A percentile compares a stretch with the other conserved stretches of the same genome.
Evolutionary conservation across 2,888 invertebrate genomes (phyloP).

Genomic region (Leucoma salicis): DNA sequence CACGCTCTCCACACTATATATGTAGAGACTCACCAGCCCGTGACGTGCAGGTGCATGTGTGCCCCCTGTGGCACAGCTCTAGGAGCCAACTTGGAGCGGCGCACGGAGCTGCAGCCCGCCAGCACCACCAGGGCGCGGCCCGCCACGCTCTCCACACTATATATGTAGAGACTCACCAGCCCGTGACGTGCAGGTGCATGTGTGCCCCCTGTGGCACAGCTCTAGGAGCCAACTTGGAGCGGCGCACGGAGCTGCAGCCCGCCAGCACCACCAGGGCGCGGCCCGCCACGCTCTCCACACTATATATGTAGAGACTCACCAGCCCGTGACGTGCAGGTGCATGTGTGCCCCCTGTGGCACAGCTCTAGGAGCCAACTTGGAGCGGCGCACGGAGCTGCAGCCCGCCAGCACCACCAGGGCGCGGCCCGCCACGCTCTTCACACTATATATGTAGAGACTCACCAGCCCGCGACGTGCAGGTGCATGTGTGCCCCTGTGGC

Average conservation of each 20-base stretch:
- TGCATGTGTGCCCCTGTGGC: conserved; percentile 77
- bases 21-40: conserved; percentile 83
- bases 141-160: conserved; percentile 81
- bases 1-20: too few relatives aligned
- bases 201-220: conserved; percentile 67
- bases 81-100: conserved; percentile 68
- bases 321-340: too few relatives aligned
- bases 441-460: too few relatives aligned
- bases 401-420: conserved; percentile 85
- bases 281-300: conserved; percentile 81
- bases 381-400: conserved; percentile 85
- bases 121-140: conserved; percentile 82
- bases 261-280: conserved; percentile 83
- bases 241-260: conserved; percentile 87
- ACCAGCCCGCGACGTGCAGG: conserved; percentile 86
- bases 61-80: conserved; percentile 61
- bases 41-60: conserved; percentile 84
- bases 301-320: too few relatives aligned
- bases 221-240: conserved; percentile 63
- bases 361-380: conserved; percentile 60
- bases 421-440: conserved; percentile 81
- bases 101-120: conserved; percentile 88
- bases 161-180: conserved; percentile 84
- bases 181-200: conserved; percentile 84
- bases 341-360: too few relatives aligned